Evolutionary conservation across 2,888 invertebrate genomes (phyloP).

Genomic region (Dilophus febrilis): DNA sequence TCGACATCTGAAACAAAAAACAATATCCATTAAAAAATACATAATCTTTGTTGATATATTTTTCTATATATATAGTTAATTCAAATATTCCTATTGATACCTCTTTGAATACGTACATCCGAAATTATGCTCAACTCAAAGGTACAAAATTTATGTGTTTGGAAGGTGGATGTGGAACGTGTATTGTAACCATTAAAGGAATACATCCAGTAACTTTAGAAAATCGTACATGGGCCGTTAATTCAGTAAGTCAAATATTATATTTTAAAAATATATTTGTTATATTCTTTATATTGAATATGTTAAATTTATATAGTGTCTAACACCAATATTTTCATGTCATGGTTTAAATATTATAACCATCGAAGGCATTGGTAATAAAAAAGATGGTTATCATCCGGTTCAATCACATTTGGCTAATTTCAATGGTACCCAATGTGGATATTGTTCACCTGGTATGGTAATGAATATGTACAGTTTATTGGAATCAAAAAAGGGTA

Average conservation of each 20-base stretch:
- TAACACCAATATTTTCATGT: slow-evolving; percentile 25
- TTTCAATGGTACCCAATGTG: slow-evolving; percentile 47
- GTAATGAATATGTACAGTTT: slow-evolving; percentile 27
- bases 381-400: slow-evolving; percentile 39
- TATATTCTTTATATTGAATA: slow-evolving; percentile 1
- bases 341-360: slow-evolving; percentile 47
- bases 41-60: too few relatives aligned
- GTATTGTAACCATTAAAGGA: slow-evolving; percentile 32
- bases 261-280: not conserved
- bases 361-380: slow-evolving; percentile 47
- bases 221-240: slow-evolving; percentile 37
- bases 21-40: too few relatives aligned
- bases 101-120: slow-evolving; percentile 39
- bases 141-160: slow-evolving; percentile 50
- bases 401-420: slow-evolving; percentile 40
- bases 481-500: slow-evolving; percentile 31
- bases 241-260: slow-evolving; percentile 36
- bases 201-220: slow-evolving; percentile 33
- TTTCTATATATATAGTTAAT: not conserved
- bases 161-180: slow-evolving; percentile 51
- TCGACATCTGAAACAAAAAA: too few relatives aligned
- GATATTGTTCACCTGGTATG: slow-evolving; percentile 56
- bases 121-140: slow-evolving; percentile 36
- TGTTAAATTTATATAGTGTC: slow-evolving; percentile 4
- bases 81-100: slow-evolving; percentile 28